Evolutionary conservation across 2,113 vertebrate genomes (phyloP).

Genomic region (Nyctereutes procyonoides): DNA sequence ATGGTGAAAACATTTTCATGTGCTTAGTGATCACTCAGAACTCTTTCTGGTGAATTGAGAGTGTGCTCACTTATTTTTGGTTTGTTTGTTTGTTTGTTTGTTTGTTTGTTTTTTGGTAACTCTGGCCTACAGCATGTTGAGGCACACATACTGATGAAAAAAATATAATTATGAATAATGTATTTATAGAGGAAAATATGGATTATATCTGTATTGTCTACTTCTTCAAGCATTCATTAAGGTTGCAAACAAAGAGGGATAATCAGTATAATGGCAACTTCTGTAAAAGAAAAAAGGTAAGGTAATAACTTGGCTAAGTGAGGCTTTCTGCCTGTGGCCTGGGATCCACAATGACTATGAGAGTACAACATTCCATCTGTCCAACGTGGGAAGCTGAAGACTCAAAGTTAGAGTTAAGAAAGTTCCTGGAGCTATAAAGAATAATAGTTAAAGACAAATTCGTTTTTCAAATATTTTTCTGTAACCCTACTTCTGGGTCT

Average conservation of each 20-base stretch:
- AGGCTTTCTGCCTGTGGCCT: neutral
- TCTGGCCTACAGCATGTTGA: neutral
- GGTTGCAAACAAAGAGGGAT: neutral
- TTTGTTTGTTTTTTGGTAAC: neutral
- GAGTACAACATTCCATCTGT: neutral
- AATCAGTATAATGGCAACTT: neutral
- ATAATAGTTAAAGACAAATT: neutral
- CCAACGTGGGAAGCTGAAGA: neutral
- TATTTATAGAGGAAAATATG: neutral
- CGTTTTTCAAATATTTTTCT: neutral
- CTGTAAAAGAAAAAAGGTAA: neutral
- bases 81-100: neutral
- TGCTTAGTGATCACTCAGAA: neutral
- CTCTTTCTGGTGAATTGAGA: neutral
- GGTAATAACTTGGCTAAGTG: neutral
- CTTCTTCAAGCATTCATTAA: neutral
- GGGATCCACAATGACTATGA: neutral
- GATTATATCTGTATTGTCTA: neutral
- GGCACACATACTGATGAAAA: neutral
- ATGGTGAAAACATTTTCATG: neutral
- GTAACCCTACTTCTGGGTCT: neutral
- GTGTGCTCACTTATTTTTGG: neutral
- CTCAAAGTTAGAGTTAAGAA: neutral
- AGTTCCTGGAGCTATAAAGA: neutral
- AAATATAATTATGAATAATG: neutral